Base-by-base conservation (phyloP, 2,113 vertebrate genomes). In the Trinectes maculatus region DNA sequence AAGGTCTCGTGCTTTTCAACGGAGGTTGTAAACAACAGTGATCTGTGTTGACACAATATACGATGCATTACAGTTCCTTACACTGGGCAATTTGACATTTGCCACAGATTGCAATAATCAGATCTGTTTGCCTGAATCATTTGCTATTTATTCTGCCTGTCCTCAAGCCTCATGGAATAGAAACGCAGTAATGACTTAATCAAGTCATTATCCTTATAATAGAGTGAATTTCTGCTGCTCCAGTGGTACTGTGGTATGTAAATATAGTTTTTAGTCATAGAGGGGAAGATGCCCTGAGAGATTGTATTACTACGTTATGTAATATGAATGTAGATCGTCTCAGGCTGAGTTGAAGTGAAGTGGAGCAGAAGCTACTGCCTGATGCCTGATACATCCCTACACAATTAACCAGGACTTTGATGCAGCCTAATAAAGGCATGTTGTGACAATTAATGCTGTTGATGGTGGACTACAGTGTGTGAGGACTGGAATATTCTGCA, bases 281-380 rank as follows among this genome's bases (percentile, higher is more conserved):
- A 42, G 29, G 53, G 22, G 8, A 62, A 49, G 19, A 64, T 66
- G 53, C 61, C 67, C 61, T 55, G 37, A 49, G 74, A 61, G 65
- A 63, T 25, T 1, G 42, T 37, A n/a, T 22, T 74, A 44, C 33
- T 42, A 18, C 9, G 25, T 85, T 75, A 84, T 52, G 52, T 77
- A 82, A 82, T 70, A 25, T 55, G 31, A 52, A 66, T 57, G 65
- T 37, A 22, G 68, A 68, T 62, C 34, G 54, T 71, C 61, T 78
- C 51, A 76, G 63, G 58, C 47, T 63, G 42, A 19, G 51, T 29
- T 72, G 25, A 16, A 47, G 69, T 79, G 74, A 86, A 89, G 72
- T 86, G 80, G 86, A 88, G 85, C 90, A 86, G 79, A 85, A 87
- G 79, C 68, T 78, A 34, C 26, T 56, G 80, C 39, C 69, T 72